Percentiles rank a stretch among this genome's conserved stretches.
phyloP scores from a whole-genome alignment of 2,797 vertebrate genomes.

The Cheirogaleus major region DNA sequence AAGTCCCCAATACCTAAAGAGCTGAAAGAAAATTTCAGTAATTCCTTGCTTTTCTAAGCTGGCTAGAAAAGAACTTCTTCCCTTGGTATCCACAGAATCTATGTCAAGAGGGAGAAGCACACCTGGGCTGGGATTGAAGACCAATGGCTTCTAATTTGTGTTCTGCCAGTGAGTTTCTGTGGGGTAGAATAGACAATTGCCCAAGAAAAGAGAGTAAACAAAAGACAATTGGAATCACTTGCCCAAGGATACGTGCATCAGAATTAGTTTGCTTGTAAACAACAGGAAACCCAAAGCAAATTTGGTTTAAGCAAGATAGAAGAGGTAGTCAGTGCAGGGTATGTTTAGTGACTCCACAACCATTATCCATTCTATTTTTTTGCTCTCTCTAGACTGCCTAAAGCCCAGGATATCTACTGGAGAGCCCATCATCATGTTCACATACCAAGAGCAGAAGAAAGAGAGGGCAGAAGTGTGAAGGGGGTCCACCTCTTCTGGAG shows the following conservation, averaged over 20 bases:
- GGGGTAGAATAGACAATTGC: not conserved
- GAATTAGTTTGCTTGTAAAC: not conserved
- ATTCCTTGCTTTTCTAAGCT: not conserved
- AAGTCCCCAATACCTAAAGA: not conserved
- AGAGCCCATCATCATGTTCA: not conserved
- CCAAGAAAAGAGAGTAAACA: not conserved
- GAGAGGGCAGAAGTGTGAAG: not conserved
- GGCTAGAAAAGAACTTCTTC: not conserved
- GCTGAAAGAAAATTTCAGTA: not conserved
- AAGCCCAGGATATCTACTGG: not conserved
- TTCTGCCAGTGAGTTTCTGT: not conserved
- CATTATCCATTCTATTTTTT: not conserved
- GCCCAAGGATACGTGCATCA: not conserved
- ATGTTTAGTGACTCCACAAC: not conserved
- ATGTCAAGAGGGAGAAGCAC: not conserved
- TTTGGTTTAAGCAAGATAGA: not conserved
- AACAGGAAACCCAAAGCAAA: not conserved
- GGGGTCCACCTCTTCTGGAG: not conserved
- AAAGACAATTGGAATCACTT: not conserved
- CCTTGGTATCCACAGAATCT: not conserved
- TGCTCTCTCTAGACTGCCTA: not conserved
- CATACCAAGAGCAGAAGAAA: not conserved
- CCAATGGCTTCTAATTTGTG: not conserved
- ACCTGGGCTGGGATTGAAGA: not conserved
- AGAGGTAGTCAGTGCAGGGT: not conserved